Evolutionary conservation across 2,797 vertebrate genomes (phyloP).

Genomic region (Hippoglossus hippoglossus): DNA sequence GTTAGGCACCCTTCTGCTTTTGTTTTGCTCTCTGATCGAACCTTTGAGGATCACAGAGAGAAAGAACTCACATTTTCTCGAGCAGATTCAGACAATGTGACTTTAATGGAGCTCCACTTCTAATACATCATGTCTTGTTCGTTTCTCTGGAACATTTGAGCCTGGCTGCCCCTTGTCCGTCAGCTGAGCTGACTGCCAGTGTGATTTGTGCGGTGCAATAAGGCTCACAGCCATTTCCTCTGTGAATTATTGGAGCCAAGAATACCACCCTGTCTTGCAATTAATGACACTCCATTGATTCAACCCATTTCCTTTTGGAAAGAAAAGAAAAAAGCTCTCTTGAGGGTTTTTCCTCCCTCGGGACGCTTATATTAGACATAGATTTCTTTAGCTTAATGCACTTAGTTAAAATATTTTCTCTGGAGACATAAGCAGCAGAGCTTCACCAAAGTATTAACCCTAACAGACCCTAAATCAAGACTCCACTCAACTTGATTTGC

Average conservation of each 20-base stretch:
- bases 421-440: conserved; percentile 17
- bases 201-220: conserved; percentile 64
- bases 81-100: conserved; percentile 34
- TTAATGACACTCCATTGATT: conserved; percentile 72
- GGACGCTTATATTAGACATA: conserved; percentile 26
- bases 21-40: not conserved
- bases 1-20: conserved; percentile 1
- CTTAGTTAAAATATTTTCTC: conserved; percentile 34
- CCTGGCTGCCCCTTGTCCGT: conserved; percentile 48
- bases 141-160: conserved; percentile 43
- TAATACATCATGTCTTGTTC: conserved; percentile 39
- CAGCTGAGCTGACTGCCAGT: conserved; percentile 43
- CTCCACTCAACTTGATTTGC: conserved; percentile 28
- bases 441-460: conserved; percentile 33
- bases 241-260: conserved; percentile 63
- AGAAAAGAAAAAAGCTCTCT: conserved; percentile 13
- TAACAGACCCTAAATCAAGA: conserved; percentile 29
- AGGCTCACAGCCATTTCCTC: conserved; percentile 61
- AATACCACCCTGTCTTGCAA: conserved; percentile 56
- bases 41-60: not conserved
- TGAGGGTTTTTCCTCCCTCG: conserved; percentile 19
- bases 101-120: conserved; percentile 52
- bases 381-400: conserved; percentile 45
- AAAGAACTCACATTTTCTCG: conserved; percentile 14
- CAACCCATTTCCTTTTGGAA: conserved; percentile 35